Percentiles rank a stretch among this genome's conserved stretches.
Evolutionary conservation across 2,113 vertebrate species (phyloP).

Genomic region (Peromyscus leucopus): DNA sequence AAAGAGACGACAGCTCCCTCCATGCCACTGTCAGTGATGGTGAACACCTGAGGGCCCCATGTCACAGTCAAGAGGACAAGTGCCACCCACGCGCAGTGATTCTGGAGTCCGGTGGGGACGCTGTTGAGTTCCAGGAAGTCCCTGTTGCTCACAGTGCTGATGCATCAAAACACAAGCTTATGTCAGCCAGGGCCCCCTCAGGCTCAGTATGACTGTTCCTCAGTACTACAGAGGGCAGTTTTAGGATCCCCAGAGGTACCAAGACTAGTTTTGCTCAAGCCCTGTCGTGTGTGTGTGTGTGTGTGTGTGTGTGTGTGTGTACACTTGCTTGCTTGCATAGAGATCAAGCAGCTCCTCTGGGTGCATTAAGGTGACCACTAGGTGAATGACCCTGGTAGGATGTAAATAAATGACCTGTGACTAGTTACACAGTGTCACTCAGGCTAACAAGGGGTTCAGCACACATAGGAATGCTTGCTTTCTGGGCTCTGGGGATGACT

Average conservation of each 20-base stretch:
- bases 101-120: accelerated
- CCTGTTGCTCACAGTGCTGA: accelerated
- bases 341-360: no score
- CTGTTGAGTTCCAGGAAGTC: neutral
- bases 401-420: neutral
- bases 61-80: neutral
- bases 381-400: no score
- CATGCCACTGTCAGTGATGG: accelerated
- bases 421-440: neutral
- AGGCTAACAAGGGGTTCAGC: neutral
- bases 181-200: neutral
- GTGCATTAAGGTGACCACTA: neutral
- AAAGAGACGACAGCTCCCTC: accelerated
- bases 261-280: neutral
- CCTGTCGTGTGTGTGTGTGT: neutral
- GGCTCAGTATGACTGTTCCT: accelerated
- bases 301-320: accelerated
- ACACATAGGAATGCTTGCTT: neutral
- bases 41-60: accelerated
- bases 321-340: neutral
- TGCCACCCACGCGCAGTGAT: neutral
- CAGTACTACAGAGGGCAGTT: neutral
- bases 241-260: neutral
- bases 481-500: neutral
- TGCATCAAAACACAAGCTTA: accelerated